Percentiles rank a stretch among this genome's conserved stretches.
Evolutionary conservation across 2,888 invertebrate species (phyloP).

Genomic region (Homarus gammarus): DNA sequence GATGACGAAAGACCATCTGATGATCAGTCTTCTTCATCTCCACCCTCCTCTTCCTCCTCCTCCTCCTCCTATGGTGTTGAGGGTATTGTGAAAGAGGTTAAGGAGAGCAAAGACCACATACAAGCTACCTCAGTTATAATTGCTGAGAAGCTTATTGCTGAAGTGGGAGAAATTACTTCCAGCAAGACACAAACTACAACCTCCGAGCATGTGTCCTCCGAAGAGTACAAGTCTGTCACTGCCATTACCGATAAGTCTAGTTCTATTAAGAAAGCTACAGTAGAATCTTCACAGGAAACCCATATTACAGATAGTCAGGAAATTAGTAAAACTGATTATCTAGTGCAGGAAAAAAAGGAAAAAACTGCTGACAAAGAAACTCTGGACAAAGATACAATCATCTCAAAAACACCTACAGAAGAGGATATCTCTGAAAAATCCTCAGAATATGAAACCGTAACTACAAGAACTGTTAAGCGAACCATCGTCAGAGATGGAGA

Average conservation of each 20-base stretch:
- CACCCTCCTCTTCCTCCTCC: constrained; percentile 58
- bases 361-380: background rate
- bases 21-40: constrained; percentile 28
- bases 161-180: constrained; percentile 58
- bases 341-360: background rate
- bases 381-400: background rate
- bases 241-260: constrained; percentile 75
- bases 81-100: constrained; percentile 65
- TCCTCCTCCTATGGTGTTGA: constrained; percentile 59
- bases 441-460: background rate
- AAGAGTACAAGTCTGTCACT: constrained; percentile 75
- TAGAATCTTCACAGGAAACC: constrained; percentile 41
- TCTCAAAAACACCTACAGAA: constrained; percentile 14
- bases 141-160: constrained; percentile 47
- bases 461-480: constrained; percentile 29
- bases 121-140: constrained; percentile 44
- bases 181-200: constrained; percentile 62
- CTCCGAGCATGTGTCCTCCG: constrained; percentile 72
- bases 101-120: constrained; percentile 50
- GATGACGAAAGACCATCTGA: constrained; percentile 32
- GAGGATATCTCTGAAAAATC: constrained; percentile 17
- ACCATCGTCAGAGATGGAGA: background rate
- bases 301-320: constrained; percentile 40
- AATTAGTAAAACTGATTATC: constrained; percentile 23
- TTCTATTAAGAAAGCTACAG: constrained; percentile 54